Evolutionary conservation across 1,140 invertebrate genomes (phyloP), one percentile per base, ranked within the genome.

Genomic region (Drosophila pectinifera): DNA sequence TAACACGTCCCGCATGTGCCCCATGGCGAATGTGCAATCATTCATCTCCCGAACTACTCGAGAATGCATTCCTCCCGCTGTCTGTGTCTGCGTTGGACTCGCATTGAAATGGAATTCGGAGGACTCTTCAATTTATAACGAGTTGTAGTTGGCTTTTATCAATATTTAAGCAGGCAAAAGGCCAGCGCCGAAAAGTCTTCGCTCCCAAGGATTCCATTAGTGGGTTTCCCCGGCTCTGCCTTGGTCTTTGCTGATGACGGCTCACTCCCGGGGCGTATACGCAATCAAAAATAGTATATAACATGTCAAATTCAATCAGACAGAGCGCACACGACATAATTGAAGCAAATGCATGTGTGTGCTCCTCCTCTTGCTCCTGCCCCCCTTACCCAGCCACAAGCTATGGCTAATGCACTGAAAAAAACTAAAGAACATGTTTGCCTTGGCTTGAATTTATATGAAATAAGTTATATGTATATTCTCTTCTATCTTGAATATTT

Each of bases 221-320:
- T 83, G 54, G 54, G 63, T 14, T 39, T 26, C 28, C 41, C 22
- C 31, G 16, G 39, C 43, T 28, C 6, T 13, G 7, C 13, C 5
- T 7, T 22, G 7, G 49, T 39, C 31, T 48, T 39, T 43, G 41
- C 26, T 36, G 79, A 83, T 62, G 73, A 75, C 34, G 62, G 72
- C 20, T 49, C 22, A 31, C 69, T 75, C 72, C 56, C 56, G 46
- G 64, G 73, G 76, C 84, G 77, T 68, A 80, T 89, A 80, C 73
- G 78, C 84, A 88, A 88, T 88, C 84, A 88, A 78, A 88, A 84
- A 89, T 79, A 48, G 79, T 79, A 78, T 88, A 88, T 89, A 76
- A 84, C 70, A 89, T 88, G 73, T 84, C 84, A 80, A 84, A 89
- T 84, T 89, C 84, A 89, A 89, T 89, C 84, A 89, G 73, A 89